Base-by-base conservation (phyloP, 2,113 vertebrate genomes). In the Conger conger region DNA sequence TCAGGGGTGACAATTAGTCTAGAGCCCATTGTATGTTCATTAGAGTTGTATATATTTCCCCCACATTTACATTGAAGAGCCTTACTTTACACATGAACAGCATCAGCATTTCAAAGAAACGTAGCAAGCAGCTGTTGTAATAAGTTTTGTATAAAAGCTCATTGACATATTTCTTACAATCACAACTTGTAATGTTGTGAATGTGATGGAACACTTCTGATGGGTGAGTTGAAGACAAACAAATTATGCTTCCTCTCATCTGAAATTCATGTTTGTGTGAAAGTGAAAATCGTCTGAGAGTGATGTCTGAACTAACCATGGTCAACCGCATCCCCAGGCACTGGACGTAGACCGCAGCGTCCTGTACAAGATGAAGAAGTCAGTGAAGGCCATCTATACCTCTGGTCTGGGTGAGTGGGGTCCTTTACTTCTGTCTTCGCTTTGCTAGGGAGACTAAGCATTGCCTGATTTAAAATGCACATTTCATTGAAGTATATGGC, bases 341-440 rank as follows among this genome's bases (percentile, higher is more conserved):
- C 93, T 99, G 90, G 98, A 99, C 86, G 98, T 99, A 90, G 98
- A 99, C 92, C 96, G 98, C 88, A 98, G 96, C 81, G 98, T 99
- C 88, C 96, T 99, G 82, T 98, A 99, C 93, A 99, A 99, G 93
- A 99, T 99, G 98, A 99, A 99, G 95, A 99, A 99, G 91, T 99
- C 98, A 0, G 98, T 99, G 84, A 99, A 99, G 94, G 96, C 98
- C 80, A 99, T 99, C 92, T 98, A 99, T 89, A 88, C 97, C 63
- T 99, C 98, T 84, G 98, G 98, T 88, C 93, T 99, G 86, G 97
- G 98, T 99, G 92, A 97, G 98, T 96, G 63, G 68, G 76, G 45
- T 30, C 11, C 13, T 27, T 27, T 15, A 11, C 60, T 42, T 79
- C 33, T 20, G 20, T 79, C 18, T 33, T 33, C n/a, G 13, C n/a